Evolutionary conservation across 2,113 vertebrate genomes (phyloP).

Genomic region (Motacilla alba): DNA sequence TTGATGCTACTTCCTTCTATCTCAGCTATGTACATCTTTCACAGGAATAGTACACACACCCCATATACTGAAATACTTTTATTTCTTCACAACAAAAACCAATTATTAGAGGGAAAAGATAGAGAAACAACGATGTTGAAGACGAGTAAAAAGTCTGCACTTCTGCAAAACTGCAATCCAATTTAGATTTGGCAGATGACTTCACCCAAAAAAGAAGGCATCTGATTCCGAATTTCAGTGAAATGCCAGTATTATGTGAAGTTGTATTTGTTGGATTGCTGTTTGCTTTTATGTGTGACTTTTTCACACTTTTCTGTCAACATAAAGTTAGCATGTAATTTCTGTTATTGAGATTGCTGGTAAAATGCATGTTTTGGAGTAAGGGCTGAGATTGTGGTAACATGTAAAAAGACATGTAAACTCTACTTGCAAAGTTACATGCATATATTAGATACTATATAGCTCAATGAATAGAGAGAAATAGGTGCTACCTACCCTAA

Average conservation of each 20-base stretch:
- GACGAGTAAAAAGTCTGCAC: neutral
- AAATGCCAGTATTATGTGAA: constrained; percentile 16
- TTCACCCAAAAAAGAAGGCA: neutral
- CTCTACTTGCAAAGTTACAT: neutral
- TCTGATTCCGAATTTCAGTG: neutral
- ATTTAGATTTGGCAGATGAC: neutral
- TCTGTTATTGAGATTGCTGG: neutral
- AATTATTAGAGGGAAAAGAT: neutral
- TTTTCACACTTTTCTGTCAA: neutral
- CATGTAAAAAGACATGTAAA: neutral
- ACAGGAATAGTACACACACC: neutral
- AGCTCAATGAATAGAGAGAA: neutral
- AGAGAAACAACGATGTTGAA: neutral
- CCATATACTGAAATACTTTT: neutral
- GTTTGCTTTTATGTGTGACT: neutral
- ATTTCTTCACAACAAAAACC: neutral
- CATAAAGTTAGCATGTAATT: neutral
- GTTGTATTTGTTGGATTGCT: neutral
- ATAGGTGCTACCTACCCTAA: neutral
- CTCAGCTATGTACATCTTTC: neutral
- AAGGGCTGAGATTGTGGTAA: neutral
- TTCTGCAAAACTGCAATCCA: constrained; percentile 7
- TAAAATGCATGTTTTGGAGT: neutral
- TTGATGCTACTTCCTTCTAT: neutral
- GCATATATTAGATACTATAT: neutral